A percentile compares a stretch with the other conserved stretches of the same genome.
Conservation (phyloP, 2,113 vertebrate species). For the Cricetomys ansorgei region DNA sequence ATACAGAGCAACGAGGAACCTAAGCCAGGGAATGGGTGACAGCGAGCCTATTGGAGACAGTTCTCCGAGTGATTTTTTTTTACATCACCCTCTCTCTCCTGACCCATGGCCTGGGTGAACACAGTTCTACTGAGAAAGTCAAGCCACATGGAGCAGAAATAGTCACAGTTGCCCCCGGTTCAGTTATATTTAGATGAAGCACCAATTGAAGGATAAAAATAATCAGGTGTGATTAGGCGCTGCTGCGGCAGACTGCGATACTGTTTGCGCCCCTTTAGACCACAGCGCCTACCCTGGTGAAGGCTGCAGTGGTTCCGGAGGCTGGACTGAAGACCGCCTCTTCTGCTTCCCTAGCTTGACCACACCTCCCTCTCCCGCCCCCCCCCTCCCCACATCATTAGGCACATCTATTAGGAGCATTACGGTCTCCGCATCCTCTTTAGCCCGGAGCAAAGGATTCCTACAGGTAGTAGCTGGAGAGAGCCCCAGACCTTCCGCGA, state of each 20-base stretch:
- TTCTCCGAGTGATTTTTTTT: background rate
- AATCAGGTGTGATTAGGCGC: background rate
- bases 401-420: slow-evolving; percentile 90
- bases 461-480: slow-evolving; percentile 85
- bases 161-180: background rate
- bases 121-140: background rate
- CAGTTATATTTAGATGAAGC: background rate
- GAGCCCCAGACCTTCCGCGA: slow-evolving; percentile 75
- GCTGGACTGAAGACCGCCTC: background rate
- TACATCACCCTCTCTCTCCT: background rate
- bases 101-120: background rate
- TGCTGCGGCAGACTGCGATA: background rate
- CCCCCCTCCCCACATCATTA: slow-evolving; percentile 87
- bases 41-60: background rate
- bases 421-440: slow-evolving; percentile 92
- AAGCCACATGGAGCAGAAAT: background rate
- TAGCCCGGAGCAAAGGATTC: slow-evolving; percentile 83
- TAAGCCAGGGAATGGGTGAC: too few species aligned
- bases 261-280: background rate
- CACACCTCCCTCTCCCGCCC: slow-evolving; percentile 88
- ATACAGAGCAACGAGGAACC: background rate
- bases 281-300: background rate
- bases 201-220: background rate
- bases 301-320: background rate
- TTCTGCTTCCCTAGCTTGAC: slow-evolving; percentile 79